These are phyloP conservation scores for Achlya flavicornis DNA, from an alignment of 2,888 invertebrate genomes.

Conservation along the genomic window DNA sequence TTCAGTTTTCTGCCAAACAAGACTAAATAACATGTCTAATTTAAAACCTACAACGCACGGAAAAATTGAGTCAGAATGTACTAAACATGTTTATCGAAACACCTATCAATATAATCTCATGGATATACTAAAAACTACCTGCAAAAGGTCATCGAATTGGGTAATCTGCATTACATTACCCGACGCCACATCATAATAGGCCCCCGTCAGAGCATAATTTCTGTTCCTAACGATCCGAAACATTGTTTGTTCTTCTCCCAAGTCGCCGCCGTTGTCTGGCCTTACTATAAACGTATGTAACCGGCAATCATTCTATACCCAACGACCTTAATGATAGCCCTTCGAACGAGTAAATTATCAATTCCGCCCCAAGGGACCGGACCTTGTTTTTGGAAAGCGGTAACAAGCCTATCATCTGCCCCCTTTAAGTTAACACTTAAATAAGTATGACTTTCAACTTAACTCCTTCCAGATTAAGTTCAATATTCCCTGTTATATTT, in stretches of 20 bases:
- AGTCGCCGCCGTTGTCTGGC: constrained; percentile 61
- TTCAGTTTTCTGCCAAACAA: no score
- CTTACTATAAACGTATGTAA: constrained; percentile 67
- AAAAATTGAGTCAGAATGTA: no score
- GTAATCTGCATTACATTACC: constrained; percentile 43
- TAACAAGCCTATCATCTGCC: constrained; percentile 72
- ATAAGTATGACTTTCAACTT: constrained; percentile 46
- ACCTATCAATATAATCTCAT: constrained; percentile 1
- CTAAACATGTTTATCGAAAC: no score
- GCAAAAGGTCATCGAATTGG: constrained; percentile 50
- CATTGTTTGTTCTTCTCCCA: constrained; percentile 81
- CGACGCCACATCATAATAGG: constrained; percentile 69
- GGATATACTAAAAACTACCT: constrained; percentile 36
- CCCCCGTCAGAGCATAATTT: constrained; percentile 67
- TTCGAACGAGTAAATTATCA: constrained; percentile 82
- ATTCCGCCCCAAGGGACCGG: constrained; percentile 77
- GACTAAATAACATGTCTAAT: no score
- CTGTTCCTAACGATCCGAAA: constrained; percentile 78
- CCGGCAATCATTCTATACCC: constrained; percentile 76
- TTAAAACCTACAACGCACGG: no score
- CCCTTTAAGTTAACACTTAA: constrained; percentile 47
- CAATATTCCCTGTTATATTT: constrained; percentile 34
- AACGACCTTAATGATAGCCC: constrained; percentile 80
- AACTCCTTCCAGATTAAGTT: constrained; percentile 33
- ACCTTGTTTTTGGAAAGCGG: constrained; percentile 74